These are phyloP conservation scores for Scaptomyza parva DNA, from an alignment of 2,888 invertebrate genomes.

Conservation along the genomic window DNA sequence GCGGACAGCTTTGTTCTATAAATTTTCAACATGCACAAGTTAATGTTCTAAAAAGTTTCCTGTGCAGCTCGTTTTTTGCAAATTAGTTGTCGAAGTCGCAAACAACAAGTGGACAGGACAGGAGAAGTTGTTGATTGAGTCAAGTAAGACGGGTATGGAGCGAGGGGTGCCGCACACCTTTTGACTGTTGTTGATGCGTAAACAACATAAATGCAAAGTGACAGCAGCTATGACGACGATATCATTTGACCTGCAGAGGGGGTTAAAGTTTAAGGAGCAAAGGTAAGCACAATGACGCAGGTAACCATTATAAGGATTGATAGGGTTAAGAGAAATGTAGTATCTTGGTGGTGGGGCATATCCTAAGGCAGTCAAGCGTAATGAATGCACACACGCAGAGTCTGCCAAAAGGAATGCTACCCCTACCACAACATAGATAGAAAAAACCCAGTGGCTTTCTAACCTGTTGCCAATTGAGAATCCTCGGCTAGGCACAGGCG, in stretches of 20 bases:
- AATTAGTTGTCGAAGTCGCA: conserved; percentile 36
- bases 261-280: conserved; percentile 32
- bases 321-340: conserved; percentile 9
- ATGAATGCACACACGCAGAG: conserved; percentile 54
- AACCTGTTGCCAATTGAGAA: conserved; percentile 68
- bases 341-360: neutral
- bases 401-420: conserved; percentile 49
- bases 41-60: conserved; percentile 8
- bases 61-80: conserved; percentile 20
- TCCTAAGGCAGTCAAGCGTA: conserved; percentile 48
- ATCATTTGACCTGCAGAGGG: conserved; percentile 43
- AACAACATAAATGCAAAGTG: conserved; percentile 73
- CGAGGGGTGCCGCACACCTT: conserved; percentile 47
- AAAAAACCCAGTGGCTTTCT: conserved; percentile 15
- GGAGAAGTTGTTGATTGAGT: conserved; percentile 13
- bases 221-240: conserved; percentile 64
- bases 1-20: conserved; percentile 3
- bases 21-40: conserved; percentile 14
- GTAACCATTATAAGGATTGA: conserved; percentile 10
- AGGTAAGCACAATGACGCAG: conserved; percentile 32
- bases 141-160: neutral
- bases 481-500: conserved; percentile 10
- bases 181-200: conserved; percentile 57
- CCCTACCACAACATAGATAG: conserved; percentile 11
- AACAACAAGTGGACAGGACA: conserved; percentile 23